phyloP scores from a whole-genome alignment of 2,797 vertebrate genomes.

The Pterois miles region DNA sequence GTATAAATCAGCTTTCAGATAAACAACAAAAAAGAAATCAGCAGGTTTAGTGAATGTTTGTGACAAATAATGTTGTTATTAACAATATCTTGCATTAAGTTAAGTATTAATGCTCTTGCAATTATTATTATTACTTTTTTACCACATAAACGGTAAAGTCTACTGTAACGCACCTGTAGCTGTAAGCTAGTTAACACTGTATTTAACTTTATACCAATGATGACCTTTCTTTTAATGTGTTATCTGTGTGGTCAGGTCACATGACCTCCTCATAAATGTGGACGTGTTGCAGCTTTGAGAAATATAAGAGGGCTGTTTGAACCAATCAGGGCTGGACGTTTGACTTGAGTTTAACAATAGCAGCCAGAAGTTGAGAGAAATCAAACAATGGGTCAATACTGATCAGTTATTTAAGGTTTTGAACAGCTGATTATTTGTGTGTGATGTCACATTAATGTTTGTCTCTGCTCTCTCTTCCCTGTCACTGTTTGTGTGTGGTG shows the following conservation, averaged over 20 bases:
- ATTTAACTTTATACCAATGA: not conserved
- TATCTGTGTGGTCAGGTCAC: not conserved
- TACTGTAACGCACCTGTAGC: too few species aligned
- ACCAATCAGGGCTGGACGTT: not conserved
- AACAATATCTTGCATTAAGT: too few species aligned
- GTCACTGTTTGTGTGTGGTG: not conserved
- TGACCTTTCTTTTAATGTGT: not conserved
- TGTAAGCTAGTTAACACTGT: too few species aligned
- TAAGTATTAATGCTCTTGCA: too few species aligned
- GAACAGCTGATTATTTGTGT: not conserved
- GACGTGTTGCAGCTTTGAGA: not conserved
- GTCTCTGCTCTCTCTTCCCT: not conserved
- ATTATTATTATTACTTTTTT: too few species aligned
- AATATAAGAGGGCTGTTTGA: not conserved
- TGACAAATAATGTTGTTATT: not conserved
- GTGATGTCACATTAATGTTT: conserved; percentile 4
- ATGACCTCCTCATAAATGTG: not conserved
- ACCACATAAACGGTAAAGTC: too few species aligned
- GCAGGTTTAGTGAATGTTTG: not conserved
- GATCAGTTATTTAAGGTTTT: not conserved
- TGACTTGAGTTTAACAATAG: not conserved
- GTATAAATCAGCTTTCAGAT: too few species aligned
- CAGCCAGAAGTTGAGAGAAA: not conserved
- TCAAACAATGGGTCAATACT: not conserved
- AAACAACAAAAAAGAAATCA: not conserved